Evolutionary conservation across 2,888 invertebrate genomes (phyloP).

Genomic region (Acrobasis suavella): DNA sequence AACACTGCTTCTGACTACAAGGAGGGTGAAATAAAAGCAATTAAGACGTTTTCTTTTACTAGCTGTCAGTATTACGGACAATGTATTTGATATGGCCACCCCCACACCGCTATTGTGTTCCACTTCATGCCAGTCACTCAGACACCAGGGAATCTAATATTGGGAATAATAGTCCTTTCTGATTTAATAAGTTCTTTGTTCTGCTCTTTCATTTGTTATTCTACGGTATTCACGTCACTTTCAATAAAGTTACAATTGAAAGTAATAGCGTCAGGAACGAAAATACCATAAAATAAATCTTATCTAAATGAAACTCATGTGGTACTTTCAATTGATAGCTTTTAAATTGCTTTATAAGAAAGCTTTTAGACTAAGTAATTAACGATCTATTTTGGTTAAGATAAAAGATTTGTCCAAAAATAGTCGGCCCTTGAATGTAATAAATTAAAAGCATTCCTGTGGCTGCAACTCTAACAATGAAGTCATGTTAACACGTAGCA

Average conservation of each 20-base stretch:
- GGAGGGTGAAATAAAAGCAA: conserved; percentile 56
- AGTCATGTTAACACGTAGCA: conserved; percentile 51
- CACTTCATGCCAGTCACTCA: conserved; percentile 67
- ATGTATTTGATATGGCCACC: conserved; percentile 67
- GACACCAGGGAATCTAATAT: conserved; percentile 59
- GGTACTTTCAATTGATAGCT: conserved; percentile 56
- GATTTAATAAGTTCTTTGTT: conserved; percentile 61
- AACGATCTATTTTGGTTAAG: conserved; percentile 49
- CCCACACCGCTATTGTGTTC: conserved; percentile 61
- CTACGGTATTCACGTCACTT: conserved; percentile 11
- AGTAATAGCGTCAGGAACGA: conserved; percentile 11
- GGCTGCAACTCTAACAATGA: conserved; percentile 54
- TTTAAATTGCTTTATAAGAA: conserved; percentile 64
- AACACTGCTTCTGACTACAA: conserved; percentile 24
- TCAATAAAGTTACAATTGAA: conserved; percentile 23
- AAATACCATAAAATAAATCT: conserved; percentile 43
- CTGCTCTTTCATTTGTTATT: conserved; percentile 36
- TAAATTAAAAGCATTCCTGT: conserved; percentile 55
- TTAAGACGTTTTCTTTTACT: conserved; percentile 60
- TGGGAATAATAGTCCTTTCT: conserved; percentile 55
- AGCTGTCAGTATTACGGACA: conserved; percentile 54
- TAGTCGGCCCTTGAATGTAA: conserved; percentile 49
- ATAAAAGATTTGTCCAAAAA: conserved; percentile 34
- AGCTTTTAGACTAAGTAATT: conserved; percentile 64
- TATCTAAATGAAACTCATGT: conserved; percentile 61